Evolutionary conservation across 1,140 invertebrate genomes (phyloP).

Genomic region (Archegozetes longisetosus): DNA sequence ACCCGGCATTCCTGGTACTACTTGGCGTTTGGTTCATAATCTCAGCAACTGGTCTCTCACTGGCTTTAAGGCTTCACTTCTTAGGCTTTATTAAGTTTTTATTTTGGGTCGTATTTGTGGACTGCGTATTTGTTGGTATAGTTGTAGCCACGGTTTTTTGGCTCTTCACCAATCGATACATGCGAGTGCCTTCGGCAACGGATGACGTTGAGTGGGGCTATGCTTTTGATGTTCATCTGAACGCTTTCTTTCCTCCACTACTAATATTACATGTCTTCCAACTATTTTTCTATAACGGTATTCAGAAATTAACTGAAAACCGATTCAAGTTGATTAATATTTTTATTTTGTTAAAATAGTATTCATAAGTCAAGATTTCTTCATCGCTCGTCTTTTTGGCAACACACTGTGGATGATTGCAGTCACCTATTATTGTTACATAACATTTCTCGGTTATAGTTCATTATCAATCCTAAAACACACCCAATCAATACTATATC

Average conservation of each 20-base stretch:
- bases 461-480: slow-evolving; percentile 78
- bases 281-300: slow-evolving; percentile 74
- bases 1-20: slow-evolving; percentile 93
- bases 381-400: slow-evolving; percentile 62
- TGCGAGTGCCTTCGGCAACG: slow-evolving; percentile 53
- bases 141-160: slow-evolving; percentile 78
- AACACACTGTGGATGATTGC: slow-evolving; percentile 90
- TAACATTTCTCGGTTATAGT: slow-evolving; percentile 94
- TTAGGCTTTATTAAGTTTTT: slow-evolving; percentile 67
- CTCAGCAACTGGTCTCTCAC: slow-evolving; percentile 73
- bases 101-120: slow-evolving; percentile 81
- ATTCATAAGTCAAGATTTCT: slow-evolving; percentile 53
- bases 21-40: slow-evolving; percentile 57
- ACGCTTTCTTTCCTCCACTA: slow-evolving; percentile 90
- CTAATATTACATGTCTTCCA: slow-evolving; percentile 85
- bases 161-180: slow-evolving; percentile 57
- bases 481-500: slow-evolving; percentile 69
- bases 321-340: neutral
- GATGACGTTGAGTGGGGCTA: slow-evolving; percentile 92
- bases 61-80: slow-evolving; percentile 58
- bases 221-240: slow-evolving; percentile 95
- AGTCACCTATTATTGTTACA: slow-evolving; percentile 83
- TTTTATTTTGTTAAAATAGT: slow-evolving; percentile 37
- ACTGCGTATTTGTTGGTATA: slow-evolving; percentile 76
- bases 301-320: neutral